These are phyloP conservation scores for Zoanthus sociatus DNA, from an alignment of 92 coral and sea anemone species.

Conservation along the genomic window DNA sequence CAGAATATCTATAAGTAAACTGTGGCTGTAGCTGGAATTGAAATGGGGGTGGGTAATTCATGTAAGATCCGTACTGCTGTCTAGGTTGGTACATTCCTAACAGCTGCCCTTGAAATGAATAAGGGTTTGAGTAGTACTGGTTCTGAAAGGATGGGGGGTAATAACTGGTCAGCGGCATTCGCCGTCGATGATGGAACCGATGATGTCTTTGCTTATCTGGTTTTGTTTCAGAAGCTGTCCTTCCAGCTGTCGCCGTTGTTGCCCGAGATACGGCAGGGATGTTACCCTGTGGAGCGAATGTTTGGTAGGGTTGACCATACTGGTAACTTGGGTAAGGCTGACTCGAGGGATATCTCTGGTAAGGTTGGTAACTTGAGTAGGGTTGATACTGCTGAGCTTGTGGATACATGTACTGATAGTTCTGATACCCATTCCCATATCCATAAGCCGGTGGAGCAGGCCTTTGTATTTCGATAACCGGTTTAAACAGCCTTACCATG, in stretches of 20 bases:
- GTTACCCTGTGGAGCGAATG: background rate
- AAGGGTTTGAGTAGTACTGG: background rate
- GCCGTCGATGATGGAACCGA: background rate
- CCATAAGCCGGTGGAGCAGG: constrained; percentile 24
- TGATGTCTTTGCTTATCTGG: background rate
- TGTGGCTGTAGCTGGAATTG: constrained; percentile 24
- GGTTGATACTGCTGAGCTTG: constrained; percentile 27
- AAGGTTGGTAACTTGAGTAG: constrained; percentile 11
- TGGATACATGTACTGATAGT: constrained; percentile 3
- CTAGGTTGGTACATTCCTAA: background rate
- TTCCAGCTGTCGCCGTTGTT: background rate
- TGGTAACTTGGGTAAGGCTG: constrained; percentile 24
- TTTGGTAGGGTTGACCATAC: constrained; percentile 2
- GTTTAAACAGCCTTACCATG: constrained; percentile 54
- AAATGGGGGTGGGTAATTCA: background rate
- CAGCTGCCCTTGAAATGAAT: background rate
- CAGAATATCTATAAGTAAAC: background rate
- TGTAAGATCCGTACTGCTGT: background rate
- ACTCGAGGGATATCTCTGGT: constrained; percentile 21
- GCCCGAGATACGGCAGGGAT: background rate
- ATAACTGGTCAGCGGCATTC: background rate
- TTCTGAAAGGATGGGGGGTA: constrained; percentile 5
- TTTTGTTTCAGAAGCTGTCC: background rate
- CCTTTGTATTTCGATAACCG: constrained; percentile 45
- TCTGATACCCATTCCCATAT: constrained; percentile 13